A percentile compares a stretch with the other conserved stretches of the same genome.
Conservation (phyloP, 2,797 vertebrate genomes). For the Dryobates pubescens region DNA sequence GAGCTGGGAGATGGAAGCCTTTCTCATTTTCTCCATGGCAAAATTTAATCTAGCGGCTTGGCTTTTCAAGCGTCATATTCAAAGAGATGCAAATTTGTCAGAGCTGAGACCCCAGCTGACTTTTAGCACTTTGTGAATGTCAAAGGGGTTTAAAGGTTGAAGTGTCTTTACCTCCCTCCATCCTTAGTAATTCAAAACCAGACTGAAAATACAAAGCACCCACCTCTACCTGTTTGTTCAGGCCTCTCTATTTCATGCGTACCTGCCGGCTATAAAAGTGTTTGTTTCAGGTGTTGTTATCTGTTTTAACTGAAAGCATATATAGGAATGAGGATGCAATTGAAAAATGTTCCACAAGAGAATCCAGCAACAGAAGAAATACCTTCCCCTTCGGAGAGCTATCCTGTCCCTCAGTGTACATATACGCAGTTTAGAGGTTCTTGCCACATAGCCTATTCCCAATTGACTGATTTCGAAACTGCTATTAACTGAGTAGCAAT, state of each 20-base stretch:
- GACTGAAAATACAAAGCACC: slow-evolving; percentile 53
- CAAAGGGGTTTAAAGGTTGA: slow-evolving; percentile 84
- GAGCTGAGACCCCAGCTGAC: slow-evolving; percentile 90
- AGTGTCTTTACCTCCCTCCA: slow-evolving; percentile 76
- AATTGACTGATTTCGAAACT: slow-evolving; percentile 43
- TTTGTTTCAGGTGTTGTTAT: slow-evolving; percentile 58
- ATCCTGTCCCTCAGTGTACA: background rate
- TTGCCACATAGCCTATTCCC: slow-evolving; percentile 25
- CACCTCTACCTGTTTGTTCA: slow-evolving; percentile 56
- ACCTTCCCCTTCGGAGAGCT: slow-evolving; percentile 3
- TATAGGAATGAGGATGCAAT: slow-evolving; percentile 24
- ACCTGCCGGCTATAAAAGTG: slow-evolving; percentile 58
- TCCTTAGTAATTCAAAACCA: slow-evolving; percentile 72
- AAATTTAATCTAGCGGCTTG: slow-evolving; percentile 97
- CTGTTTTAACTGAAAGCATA: slow-evolving; percentile 59
- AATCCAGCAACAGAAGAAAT: background rate
- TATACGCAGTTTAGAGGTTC: slow-evolving; percentile 37
- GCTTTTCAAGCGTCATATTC: slow-evolving; percentile 92
- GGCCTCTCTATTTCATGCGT: slow-evolving; percentile 55
- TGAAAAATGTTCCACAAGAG: slow-evolving; percentile 31
- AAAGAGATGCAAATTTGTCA: slow-evolving; percentile 96
- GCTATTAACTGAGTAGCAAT: slow-evolving; percentile 55
- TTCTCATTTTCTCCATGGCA: slow-evolving; percentile 99
- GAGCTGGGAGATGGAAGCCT: slow-evolving; percentile 92
- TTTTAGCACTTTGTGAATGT: slow-evolving; percentile 89